Evolutionary conservation across 2,888 invertebrate genomes (phyloP), one percentile per base, ranked within the genome.

Genomic region (Pachydiplax longipennis): DNA sequence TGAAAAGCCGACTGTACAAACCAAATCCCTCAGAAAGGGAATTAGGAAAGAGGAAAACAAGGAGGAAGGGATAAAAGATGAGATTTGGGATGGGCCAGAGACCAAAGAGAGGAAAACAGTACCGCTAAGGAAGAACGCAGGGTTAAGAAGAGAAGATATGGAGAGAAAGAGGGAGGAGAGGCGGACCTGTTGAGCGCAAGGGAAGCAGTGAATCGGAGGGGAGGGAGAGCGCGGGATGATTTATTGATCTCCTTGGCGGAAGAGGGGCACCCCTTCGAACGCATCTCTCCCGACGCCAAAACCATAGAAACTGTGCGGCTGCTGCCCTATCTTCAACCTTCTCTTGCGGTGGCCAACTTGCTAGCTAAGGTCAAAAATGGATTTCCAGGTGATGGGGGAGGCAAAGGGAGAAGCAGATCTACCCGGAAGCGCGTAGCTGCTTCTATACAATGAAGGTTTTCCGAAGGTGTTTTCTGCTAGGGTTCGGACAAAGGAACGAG

Each of bases 241-340:
- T 87, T 87, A 87, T 87, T 87, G 87, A 87, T 87, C 87, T 87
- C 87, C 37, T 87, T 87, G 58, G 61, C 61, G 87, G 87, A 87
- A 61, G 87, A 87, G 58, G 87, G 37, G n/a, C 4, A 35, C 31
- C 35, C 31, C 37, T 35, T 61, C 87, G n/a, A n/a, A n/a, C n/a
- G n/a, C 18, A 53, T 2, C 87, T 31, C 87, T 48, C 58, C n/a
- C n/a, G n/a, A n/a, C 48, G 48, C 83, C 13, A 83, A 83, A 83
- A 83, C 83, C 58, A 58, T 58, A 35, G 83, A 35, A 58, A 13
- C 53, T 31, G 18, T 18, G 31, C 8, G 83, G 58, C 31, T 53
- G 48, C 25, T 48, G 13, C 31, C 53, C 58, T 25, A 25, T 48
- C 82, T 25, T 37, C 53, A 31, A 12, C 65, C 65, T 58, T 61